These are phyloP conservation scores for Oncopodura yosiiana DNA, from an alignment of 1,140 invertebrate species.

Conservation along the genomic window DNA sequence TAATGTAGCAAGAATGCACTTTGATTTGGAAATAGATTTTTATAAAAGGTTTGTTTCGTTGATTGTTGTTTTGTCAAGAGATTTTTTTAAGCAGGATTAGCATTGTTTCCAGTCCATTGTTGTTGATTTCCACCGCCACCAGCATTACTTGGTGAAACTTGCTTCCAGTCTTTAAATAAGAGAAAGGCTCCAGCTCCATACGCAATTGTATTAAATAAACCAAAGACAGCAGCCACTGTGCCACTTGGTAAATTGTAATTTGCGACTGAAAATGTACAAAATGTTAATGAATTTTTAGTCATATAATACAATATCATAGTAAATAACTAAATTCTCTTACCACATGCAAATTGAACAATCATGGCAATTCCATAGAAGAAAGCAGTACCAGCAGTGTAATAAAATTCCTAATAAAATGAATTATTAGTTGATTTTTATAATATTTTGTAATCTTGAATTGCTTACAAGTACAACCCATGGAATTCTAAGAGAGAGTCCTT, in stretches of 20 bases:
- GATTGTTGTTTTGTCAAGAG: too few species aligned
- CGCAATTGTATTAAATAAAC: conserved; percentile 65
- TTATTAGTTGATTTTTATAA: not conserved
- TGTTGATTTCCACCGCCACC: too few species aligned
- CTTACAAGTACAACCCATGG: conserved; percentile 67
- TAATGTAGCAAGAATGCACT: too few species aligned
- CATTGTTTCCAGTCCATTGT: too few species aligned
- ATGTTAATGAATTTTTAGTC: not conserved
- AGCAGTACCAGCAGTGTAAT: conserved; percentile 59
- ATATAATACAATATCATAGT: too few species aligned
- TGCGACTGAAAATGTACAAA: too few species aligned
- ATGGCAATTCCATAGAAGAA: conserved; percentile 67
- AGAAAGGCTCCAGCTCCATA: conserved; percentile 66
- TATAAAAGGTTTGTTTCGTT: too few species aligned
- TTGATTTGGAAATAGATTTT: too few species aligned
- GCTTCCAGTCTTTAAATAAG: conserved; percentile 63
- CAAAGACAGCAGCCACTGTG: conserved; percentile 48
- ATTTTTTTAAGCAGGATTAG: too few species aligned
- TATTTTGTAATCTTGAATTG: conserved; percentile 28
- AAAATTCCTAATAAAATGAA: conserved; percentile 56
- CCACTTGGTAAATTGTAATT: conserved; percentile 7
- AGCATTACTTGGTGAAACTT: conserved; percentile 37
- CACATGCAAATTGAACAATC: conserved; percentile 65
- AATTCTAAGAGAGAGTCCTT: conserved; percentile 63
- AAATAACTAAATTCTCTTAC: not conserved